phyloP scores from a whole-genome alignment of 2,113 vertebrate species.

The Tetrax tetrax region DNA sequence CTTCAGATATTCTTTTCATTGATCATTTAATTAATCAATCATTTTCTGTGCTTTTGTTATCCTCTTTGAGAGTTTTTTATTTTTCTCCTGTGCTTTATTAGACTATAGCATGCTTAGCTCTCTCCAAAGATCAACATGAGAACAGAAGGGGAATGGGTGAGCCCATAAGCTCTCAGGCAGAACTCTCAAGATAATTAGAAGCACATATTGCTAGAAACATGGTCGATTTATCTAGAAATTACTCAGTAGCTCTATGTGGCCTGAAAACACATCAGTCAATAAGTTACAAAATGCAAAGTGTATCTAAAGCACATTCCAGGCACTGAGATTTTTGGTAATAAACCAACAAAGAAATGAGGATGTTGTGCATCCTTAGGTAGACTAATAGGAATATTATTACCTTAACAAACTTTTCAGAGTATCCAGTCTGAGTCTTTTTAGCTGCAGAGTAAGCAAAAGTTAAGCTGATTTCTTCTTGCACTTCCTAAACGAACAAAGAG shows the following conservation, averaged over 20 bases:
- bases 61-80: background rate
- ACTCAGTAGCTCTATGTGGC: background rate
- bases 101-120: background rate
- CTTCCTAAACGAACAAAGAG: background rate
- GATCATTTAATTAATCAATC: background rate
- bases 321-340: background rate
- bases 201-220: background rate
- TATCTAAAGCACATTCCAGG: background rate
- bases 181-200: background rate
- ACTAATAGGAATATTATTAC: background rate
- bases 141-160: background rate
- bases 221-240: background rate
- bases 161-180: background rate
- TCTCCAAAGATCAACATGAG: background rate
- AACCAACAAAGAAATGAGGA: background rate
- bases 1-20: background rate
- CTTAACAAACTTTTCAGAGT: background rate
- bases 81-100: background rate
- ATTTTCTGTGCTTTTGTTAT: background rate
- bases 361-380: background rate
- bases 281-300: background rate
- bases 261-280: background rate
- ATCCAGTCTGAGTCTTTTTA: background rate
- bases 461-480: background rate
- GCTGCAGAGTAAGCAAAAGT: background rate